phyloP scores from a whole-genome alignment of 2,888 invertebrate species.

The Strigamia crassipes region DNA sequence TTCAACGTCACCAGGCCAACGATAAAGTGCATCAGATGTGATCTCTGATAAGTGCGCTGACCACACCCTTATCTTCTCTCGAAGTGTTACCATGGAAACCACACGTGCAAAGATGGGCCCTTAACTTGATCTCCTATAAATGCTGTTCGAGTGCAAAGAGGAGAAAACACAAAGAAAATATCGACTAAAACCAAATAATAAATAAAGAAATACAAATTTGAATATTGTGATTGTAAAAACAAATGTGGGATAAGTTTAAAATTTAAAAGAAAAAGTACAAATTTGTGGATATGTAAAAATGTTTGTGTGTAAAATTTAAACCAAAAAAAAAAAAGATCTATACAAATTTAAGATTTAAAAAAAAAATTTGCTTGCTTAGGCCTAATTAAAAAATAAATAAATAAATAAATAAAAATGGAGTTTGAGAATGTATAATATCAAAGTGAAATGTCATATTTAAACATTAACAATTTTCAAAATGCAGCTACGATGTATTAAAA shows the following conservation, averaged over 20 bases:
- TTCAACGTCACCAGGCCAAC: conserved; percentile 16
- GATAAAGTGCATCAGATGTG: conserved; percentile 16
- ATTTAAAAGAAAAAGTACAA: background rate
- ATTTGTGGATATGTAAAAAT: conserved; percentile 5
- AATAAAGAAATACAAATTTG: background rate
- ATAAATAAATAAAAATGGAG: background rate
- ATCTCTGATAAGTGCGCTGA: conserved; percentile 21
- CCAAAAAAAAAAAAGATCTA: background rate
- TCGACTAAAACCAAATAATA: background rate
- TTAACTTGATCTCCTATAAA: conserved; percentile 16
- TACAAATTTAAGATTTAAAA: background rate
- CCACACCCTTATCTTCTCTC: conserved; percentile 3
- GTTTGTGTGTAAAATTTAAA: background rate
- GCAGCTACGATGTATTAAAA: conserved; percentile 21
- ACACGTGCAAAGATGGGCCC: conserved; percentile 16
- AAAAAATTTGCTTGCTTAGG: background rate
- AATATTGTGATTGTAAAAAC: background rate
- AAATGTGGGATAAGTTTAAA: no score
- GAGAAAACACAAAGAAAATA: background rate
- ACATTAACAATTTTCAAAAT: conserved; percentile 12
- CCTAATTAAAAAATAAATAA: background rate
- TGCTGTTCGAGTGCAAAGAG: conserved; percentile 2
- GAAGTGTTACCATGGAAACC: background rate
- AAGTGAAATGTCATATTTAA: background rate
- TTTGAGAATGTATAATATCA: background rate